A percentile compares a stretch with the other conserved stretches of the same genome.
These are phyloP conservation scores for Leistus spinibarbis DNA, from an alignment of 2,888 invertebrate species.

Conservation along the genomic window DNA sequence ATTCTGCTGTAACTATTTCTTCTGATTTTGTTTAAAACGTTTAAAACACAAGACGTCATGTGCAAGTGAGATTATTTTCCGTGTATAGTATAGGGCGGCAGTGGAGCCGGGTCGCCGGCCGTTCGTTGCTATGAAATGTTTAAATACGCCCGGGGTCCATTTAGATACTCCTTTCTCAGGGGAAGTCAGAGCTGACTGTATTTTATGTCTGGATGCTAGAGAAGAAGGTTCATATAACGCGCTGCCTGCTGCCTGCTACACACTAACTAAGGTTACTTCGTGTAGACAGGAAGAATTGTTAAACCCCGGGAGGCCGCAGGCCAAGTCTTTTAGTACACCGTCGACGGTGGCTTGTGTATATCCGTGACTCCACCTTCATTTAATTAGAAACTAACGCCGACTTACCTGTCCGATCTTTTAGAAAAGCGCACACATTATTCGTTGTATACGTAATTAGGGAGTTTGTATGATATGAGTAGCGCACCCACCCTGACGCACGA, in stretches of 20 bases:
- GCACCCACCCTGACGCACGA: too few species aligned
- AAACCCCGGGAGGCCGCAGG: constrained; percentile 17
- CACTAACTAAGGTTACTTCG: too few species aligned
- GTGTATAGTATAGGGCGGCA: background rate
- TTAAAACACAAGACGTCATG: too few species aligned
- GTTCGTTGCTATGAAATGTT: background rate
- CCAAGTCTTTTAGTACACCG: constrained; percentile 21
- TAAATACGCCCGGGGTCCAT: constrained; percentile 16
- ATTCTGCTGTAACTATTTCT: too few species aligned
- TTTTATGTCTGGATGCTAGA: constrained; percentile 38
- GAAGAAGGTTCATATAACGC: constrained; percentile 34
- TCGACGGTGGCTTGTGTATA: background rate
- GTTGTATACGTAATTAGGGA: too few species aligned
- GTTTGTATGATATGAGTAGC: too few species aligned
- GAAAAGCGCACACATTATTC: constrained; percentile 4
- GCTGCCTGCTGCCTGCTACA: too few species aligned
- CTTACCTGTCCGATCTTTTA: constrained; percentile 7
- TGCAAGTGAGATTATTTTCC: background rate
- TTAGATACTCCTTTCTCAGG: constrained; percentile 29
- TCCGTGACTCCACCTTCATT: constrained; percentile 31
- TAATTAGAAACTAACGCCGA: constrained; percentile 35
- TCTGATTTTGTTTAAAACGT: too few species aligned
- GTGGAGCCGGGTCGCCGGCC: background rate
- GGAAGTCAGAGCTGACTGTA: constrained; percentile 30
- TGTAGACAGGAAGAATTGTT: constrained; percentile 14